These are phyloP conservation scores for Taenioides sp. DNA, from an alignment of 2,797 vertebrate species.

Conservation along the genomic window DNA sequence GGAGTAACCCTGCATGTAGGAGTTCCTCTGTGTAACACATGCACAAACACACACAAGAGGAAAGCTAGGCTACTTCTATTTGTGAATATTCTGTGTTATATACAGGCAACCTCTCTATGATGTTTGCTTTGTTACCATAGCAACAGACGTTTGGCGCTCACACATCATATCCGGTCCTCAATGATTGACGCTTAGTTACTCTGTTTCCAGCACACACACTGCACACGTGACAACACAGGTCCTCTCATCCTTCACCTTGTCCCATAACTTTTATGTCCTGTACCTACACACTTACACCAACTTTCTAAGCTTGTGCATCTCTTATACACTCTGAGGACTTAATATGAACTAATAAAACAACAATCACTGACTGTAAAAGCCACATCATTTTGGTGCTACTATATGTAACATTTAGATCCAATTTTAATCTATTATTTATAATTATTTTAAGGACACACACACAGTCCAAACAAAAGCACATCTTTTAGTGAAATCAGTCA, in stretches of 20 bases:
- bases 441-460: background rate
- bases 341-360: background rate
- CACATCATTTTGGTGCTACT: background rate
- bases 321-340: background rate
- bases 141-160: slow-evolving; percentile 70
- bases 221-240: slow-evolving; percentile 41
- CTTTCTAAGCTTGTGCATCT: slow-evolving; percentile 6
- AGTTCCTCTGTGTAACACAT: slow-evolving; percentile 36
- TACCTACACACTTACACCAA: slow-evolving; percentile 25
- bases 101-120: slow-evolving; percentile 49
- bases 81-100: slow-evolving; percentile 61
- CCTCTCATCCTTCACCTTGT: slow-evolving; percentile 47
- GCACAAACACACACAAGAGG: slow-evolving; percentile 27
- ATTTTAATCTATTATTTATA: background rate
- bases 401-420: background rate
- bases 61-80: slow-evolving; percentile 41
- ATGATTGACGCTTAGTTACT: slow-evolving; percentile 65
- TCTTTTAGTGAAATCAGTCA: background rate
- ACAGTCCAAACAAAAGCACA: background rate
- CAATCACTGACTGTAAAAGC: background rate
- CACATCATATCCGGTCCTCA: slow-evolving; percentile 71
- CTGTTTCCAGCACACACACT: slow-evolving; percentile 27
- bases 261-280: slow-evolving; percentile 20
- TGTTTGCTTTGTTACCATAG: slow-evolving; percentile 80
- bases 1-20: slow-evolving; percentile 25